A percentile compares a stretch with the other conserved stretches of the same genome.
Conservation (phyloP, 2,113 vertebrate genomes). For the Fukomys damarensis region DNA sequence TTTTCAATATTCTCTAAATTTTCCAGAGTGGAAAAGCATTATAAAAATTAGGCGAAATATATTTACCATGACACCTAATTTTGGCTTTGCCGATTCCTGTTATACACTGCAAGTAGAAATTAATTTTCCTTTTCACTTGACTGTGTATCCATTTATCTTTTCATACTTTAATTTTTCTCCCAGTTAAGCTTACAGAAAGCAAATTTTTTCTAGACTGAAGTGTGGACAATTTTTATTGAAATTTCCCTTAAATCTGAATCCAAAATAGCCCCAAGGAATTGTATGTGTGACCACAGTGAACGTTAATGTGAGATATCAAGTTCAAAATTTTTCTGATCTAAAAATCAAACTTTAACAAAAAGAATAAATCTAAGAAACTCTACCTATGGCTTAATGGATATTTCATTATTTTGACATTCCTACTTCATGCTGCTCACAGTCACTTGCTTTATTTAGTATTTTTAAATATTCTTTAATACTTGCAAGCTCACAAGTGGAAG, state of each 20-base stretch:
- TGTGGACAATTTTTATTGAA: conserved; percentile 34
- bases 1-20: conserved; percentile 6
- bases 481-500: not conserved
- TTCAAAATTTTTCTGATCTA: conserved; percentile 54
- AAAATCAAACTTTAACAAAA: conserved; percentile 35
- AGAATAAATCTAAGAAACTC: conserved; percentile 29
- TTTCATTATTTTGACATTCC: conserved; percentile 38
- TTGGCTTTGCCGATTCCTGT: not conserved
- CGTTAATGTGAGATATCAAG: conserved; percentile 47
- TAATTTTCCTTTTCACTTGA: not conserved
- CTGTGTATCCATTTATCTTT: not conserved
- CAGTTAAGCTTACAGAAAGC: not conserved
- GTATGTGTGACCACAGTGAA: not conserved
- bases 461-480: conserved; percentile 46
- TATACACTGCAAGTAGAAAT: not conserved
- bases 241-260: not conserved
- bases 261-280: conserved; percentile 42
- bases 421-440: not conserved
- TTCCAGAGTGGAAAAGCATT: not conserved
- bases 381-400: not conserved
- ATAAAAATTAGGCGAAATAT: not conserved
- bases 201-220: not conserved
- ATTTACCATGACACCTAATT: not conserved
- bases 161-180: not conserved
- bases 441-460: not conserved